phyloP scores from a whole-genome alignment of 2,888 invertebrate genomes.

The Mantis religiosa region DNA sequence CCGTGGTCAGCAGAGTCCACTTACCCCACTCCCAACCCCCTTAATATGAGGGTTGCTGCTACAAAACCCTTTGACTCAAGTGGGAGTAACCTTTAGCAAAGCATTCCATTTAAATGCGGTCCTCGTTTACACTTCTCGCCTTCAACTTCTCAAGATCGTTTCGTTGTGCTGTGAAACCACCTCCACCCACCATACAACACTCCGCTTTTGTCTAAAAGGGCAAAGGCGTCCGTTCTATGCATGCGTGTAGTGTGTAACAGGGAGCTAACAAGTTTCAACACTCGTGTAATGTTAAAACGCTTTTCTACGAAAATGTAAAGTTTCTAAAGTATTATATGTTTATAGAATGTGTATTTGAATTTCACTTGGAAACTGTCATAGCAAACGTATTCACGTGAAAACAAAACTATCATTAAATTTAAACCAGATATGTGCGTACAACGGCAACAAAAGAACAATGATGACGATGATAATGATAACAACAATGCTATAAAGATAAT shows the following conservation, averaged over 20 bases:
- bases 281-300: no score
- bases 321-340: no score
- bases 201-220: background rate
- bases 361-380: no score
- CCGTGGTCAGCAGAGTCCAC: background rate
- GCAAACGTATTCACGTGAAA: no score
- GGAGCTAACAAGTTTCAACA: background rate
- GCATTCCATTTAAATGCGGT: background rate
- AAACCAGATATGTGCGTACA: no score
- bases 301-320: no score
- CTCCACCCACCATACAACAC: background rate
- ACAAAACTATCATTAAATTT: no score
- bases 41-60: background rate
- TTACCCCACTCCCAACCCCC: background rate
- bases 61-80: background rate
- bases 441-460: no score
- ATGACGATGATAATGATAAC: no score
- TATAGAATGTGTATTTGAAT: no score
- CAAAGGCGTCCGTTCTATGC: background rate
- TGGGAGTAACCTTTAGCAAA: background rate
- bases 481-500: no score
- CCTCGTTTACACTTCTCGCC: background rate
- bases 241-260: background rate
- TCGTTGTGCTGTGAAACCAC: background rate
- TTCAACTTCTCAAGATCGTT: background rate